Evolutionary conservation across 2,888 invertebrate species (phyloP), one percentile per base, ranked within the genome.

Genomic region (Eristalis pertinax): DNA sequence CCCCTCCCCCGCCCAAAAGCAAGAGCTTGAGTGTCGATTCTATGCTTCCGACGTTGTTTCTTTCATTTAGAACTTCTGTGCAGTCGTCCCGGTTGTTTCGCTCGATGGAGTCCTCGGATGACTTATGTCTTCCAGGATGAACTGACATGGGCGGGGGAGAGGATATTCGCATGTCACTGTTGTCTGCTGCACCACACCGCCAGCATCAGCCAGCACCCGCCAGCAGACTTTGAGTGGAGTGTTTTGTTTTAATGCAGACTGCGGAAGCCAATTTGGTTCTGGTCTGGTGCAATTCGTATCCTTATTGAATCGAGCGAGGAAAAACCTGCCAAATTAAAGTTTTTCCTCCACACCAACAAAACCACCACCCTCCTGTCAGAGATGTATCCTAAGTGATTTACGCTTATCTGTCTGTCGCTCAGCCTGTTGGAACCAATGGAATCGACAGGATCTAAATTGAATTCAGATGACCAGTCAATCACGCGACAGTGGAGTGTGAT

Each of bases 201-300:
- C 24, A 8, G n/a, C n/a, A 22, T 13, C 32, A 4, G 4, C 32
- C 8, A 4, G 29, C 29, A 29, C 4, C 29, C 29, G 29, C 19
- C 35, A 35, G 11, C 58, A 26, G 29, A 15, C 50, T 32, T 32
- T 8, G 32, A 10, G 32, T 64, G 38, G 19, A 68, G 76, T 80
- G 87, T 84, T 87, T 87, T 87, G 87, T 87, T 87, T 87, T 87
- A 87, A 87, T 87, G 87, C 76, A 80, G 84, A 87, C 38, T 76
- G 79, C 87, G 87, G 84, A 84, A 84, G 80, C 87, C 87, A 87
- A 87, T 87, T 87, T 83, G 84, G 87, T 87, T 87, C 87, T 87
- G 87, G 87, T 87, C 87, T 87, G 60, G 63, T 84, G 83, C 50
- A 72, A 80, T 62, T 84, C 86, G 83, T 73, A 87, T 87, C 87